Base-by-base conservation (phyloP, 2,797 vertebrate genomes). In the Rhinella marina region DNA sequence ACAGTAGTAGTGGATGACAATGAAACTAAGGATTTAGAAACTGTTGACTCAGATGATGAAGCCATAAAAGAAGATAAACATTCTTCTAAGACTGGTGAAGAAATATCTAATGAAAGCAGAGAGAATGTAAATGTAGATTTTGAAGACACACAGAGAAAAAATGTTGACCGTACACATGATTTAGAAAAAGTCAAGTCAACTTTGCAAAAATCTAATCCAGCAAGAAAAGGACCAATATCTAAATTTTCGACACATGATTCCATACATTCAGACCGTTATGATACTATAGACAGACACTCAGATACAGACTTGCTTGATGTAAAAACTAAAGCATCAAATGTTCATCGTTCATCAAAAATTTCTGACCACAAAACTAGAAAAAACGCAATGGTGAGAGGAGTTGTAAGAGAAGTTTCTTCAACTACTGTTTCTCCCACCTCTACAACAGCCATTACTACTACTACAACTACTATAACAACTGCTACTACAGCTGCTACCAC, bases 11-110 rank as follows among this genome's bases (percentile, higher is more conserved):
- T 89, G 81, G 32, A 83, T 56, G 90, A 93, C 79, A 93, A 91
- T 68, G 92, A 93, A 91, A 93, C 90, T 64, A 95, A 93, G 27
- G 88, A 89, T 23, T 85, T 72, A 70, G 90, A 88, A 84, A 88
- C 90, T 61, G 88, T 81, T 78, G 90, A 61, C 0, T 50, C 62
- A 62, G 90, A 79, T 1, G 59, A 29, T 32, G 73, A 85, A 84
- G 86, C 90, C 83, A 89, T 90, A 2, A 75, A 90, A 86, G 78
- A 90, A 88, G 54, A 87, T 54, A 29, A 52, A 87, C 72, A 61
- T 13, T 70, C 88, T 4, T 5, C 89, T 82, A 90, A 91, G 88
- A 87, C 82, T 57, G 54, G 8, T 27, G 89, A 90, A 88, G 91
- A 92, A 27, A 89, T 89, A 79, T 87, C 73, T 1, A 23, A 1